A percentile compares a stretch with the other conserved stretches of the same genome.
Evolutionary conservation across 2,113 vertebrate species (phyloP).

Genomic region (Rousettus leschenaultii): DNA sequence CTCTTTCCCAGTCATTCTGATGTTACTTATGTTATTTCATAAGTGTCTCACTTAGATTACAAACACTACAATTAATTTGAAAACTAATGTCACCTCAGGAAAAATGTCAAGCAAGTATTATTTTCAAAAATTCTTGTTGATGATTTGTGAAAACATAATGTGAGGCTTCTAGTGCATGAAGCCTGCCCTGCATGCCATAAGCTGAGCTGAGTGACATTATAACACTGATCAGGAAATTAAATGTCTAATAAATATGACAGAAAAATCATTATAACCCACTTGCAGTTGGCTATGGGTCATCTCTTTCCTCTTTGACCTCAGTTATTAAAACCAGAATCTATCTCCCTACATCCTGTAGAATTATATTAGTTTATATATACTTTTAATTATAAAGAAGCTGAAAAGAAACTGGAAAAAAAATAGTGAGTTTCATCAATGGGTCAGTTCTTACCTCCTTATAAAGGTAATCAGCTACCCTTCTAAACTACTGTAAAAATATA

Average conservation of each 20-base stretch:
- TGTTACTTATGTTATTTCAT: slow-evolving; percentile 12
- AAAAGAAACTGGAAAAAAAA: neutral
- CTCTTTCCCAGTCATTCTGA: neutral
- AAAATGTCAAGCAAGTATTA: slow-evolving; percentile 34
- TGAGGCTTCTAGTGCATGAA: neutral
- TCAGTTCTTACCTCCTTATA: neutral
- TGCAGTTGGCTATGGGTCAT: neutral
- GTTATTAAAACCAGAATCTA: neutral
- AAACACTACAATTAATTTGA: slow-evolving; percentile 47
- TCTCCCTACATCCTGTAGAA: neutral
- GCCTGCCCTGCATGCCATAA: too few species aligned
- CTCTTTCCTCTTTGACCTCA: neutral
- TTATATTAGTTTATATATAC: neutral
- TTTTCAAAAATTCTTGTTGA: neutral
- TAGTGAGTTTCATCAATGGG: neutral
- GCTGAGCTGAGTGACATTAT: neutral
- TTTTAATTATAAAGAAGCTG: neutral
- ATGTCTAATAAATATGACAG: neutral
- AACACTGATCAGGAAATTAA: neutral
- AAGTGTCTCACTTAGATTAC: slow-evolving; percentile 14
- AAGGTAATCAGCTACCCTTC: neutral
- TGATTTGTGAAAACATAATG: neutral
- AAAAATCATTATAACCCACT: neutral
- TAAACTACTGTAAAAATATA: neutral
- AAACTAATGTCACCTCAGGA: neutral